Evolutionary conservation across 2,797 vertebrate species (phyloP), one percentile per base, ranked within the genome.

Genomic region (Chelmon rostratus): DNA sequence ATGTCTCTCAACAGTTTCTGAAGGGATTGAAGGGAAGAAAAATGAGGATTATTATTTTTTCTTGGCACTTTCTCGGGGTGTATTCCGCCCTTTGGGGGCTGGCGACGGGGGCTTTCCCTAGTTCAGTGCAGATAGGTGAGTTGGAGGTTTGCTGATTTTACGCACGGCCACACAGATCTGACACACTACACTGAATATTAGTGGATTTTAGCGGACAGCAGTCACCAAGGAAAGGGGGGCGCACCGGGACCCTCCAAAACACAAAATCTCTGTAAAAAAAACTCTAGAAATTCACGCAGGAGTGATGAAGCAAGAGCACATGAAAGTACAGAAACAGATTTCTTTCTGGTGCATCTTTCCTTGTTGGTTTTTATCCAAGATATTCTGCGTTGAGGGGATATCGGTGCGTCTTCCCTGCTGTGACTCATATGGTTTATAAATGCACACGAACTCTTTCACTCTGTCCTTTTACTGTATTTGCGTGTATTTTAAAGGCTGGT

Each of bases 111-210:
- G 98, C 98, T 96, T 99, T 99, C 96, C 98, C 98, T 91, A 98
- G 97, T 97, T 99, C 97, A 74, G 98, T 99, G 89, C 98, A 99
- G 94, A 99, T 99, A 96, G 98, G 98, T 99, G 94, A 98, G 96
- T 96, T 90, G 71, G 78, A 79, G 82, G 83, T 81, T 84, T 71
- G 19, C 73, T 73, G 85, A 61, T 87, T 86, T 91, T 90, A 84
- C 84, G 83, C 91, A 89, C 81, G 79, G 71, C 78, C 82, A 78
- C 82, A 71, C 77, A 59, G 23, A 72, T 70, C 62, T 65, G 74
- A 78, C 74, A 85, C 79, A 75, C 66, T 68, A 81, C 79, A 72
- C 69, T 65, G 62, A 64, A 65, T 76, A 61, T 76, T 28, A 49
- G 62, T 56, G 71, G 68, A 44, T 78, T 70, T 68, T 40, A 71